Evolutionary conservation across 2,113 vertebrate genomes (phyloP).

Genomic region (Uropsilus gracilis): DNA sequence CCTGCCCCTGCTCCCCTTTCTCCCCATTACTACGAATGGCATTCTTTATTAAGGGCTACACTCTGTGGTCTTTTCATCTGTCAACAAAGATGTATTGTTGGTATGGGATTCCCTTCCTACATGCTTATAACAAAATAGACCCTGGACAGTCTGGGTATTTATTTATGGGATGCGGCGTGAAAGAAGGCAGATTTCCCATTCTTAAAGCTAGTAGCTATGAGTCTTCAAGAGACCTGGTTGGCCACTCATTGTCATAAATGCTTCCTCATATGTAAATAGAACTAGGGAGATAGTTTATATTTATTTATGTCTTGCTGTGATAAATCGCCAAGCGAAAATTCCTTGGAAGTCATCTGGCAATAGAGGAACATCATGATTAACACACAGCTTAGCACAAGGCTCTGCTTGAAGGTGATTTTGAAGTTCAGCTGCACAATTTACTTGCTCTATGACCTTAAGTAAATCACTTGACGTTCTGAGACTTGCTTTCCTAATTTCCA

Average conservation of each 20-base stretch:
- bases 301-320: neutral
- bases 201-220: neutral
- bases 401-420: neutral
- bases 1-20: neutral
- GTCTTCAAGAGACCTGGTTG: neutral
- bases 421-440: neutral
- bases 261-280: conserved; percentile 24
- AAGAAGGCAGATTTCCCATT: neutral
- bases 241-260: neutral
- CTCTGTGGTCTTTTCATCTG: neutral
- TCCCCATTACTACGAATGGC: neutral
- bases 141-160: neutral
- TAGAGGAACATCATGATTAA: neutral
- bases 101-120: neutral
- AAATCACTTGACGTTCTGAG: neutral
- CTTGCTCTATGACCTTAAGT: neutral
- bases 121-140: neutral
- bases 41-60: neutral
- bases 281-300: neutral
- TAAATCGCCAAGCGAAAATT: neutral
- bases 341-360: neutral
- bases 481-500: neutral
- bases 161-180: neutral
- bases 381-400: neutral
- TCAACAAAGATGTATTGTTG: neutral